Conservation (phyloP, 2,888 invertebrate species). For the Caenorhabditis sp. region DNA sequence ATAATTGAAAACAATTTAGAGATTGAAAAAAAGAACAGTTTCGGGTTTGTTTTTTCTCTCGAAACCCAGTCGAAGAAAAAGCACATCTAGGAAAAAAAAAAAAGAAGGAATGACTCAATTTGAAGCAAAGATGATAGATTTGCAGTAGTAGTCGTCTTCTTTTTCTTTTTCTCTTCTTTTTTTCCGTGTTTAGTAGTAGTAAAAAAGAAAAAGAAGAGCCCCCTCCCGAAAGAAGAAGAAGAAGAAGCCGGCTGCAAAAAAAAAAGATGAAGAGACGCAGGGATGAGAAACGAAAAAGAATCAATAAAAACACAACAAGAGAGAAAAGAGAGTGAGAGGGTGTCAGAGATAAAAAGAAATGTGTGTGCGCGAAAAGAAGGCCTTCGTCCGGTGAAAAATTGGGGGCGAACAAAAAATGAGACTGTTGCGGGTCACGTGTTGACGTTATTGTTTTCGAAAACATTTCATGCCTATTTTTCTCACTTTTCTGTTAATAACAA, state of each 20-base stretch:
- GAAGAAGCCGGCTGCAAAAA: not conserved
- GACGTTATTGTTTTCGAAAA: no score
- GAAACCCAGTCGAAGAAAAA: not conserved
- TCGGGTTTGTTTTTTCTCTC: no score
- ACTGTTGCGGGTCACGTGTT: no score
- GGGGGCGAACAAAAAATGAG: no score
- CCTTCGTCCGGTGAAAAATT: not conserved
- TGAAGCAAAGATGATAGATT: constrained; percentile 22
- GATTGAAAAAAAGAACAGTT: no score
- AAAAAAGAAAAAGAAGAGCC: constrained; percentile 3
- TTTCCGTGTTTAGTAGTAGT: constrained; percentile 16
- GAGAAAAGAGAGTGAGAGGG: constrained; percentile 10
- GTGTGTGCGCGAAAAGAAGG: not conserved
- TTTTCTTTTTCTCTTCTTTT: constrained; percentile 6
- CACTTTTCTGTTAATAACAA: no score
- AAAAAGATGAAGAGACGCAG: not conserved
- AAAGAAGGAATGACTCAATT: not conserved
- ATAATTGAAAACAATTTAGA: no score
- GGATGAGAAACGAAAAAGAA: not conserved
- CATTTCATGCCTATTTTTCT: no score
- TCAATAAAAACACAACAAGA: constrained; percentile 13
- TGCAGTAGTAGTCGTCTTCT: constrained; percentile 9
- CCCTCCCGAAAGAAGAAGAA: no score
- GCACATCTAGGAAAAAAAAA: not conserved
- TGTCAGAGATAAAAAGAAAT: constrained; percentile 11